Percentiles rank a stretch among this genome's conserved stretches.
Evolutionary conservation across 2,888 invertebrate genomes (phyloP).

Genomic region (Mimumesa dahlbomi): DNA sequence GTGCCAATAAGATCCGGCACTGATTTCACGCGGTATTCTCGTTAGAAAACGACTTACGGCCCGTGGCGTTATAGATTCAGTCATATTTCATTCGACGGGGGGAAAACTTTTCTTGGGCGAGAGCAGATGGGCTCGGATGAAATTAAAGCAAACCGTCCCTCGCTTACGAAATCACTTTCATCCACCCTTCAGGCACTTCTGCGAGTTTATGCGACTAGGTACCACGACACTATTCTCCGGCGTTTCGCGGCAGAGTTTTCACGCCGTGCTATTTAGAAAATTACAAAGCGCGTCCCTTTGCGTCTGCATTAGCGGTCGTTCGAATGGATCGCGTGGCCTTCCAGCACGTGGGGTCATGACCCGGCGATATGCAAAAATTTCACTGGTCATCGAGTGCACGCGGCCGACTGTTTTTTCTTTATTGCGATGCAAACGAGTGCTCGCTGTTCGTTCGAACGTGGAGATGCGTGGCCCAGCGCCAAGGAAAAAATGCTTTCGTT

Average conservation of each 20-base stretch:
- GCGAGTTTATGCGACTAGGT: slow-evolving; percentile 19
- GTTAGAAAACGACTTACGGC: background rate
- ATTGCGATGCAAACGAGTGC: background rate
- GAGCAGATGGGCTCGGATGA: slow-evolving; percentile 36
- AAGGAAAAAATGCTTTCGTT: background rate
- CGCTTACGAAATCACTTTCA: slow-evolving; percentile 39
- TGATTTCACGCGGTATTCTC: background rate
- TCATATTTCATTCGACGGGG: slow-evolving; percentile 9
- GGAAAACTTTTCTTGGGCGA: slow-evolving; percentile 20
- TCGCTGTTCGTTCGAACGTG: background rate
- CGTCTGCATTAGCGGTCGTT: no score
- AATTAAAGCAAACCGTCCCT: slow-evolving; percentile 35
- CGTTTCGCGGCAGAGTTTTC: background rate
- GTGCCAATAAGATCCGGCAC: no score
- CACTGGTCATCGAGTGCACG: background rate
- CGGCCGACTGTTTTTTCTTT: background rate
- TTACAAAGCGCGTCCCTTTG: no score
- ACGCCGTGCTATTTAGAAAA: no score
- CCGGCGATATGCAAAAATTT: background rate
- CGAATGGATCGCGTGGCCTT: no score
- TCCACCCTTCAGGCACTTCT: slow-evolving; percentile 17
- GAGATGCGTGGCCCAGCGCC: background rate
- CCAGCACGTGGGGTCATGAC: background rate
- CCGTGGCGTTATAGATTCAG: background rate
- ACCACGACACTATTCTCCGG: slow-evolving; percentile 6